Base-by-base conservation (phyloP, 2,797 vertebrate species). In the Botia almorhae region DNA sequence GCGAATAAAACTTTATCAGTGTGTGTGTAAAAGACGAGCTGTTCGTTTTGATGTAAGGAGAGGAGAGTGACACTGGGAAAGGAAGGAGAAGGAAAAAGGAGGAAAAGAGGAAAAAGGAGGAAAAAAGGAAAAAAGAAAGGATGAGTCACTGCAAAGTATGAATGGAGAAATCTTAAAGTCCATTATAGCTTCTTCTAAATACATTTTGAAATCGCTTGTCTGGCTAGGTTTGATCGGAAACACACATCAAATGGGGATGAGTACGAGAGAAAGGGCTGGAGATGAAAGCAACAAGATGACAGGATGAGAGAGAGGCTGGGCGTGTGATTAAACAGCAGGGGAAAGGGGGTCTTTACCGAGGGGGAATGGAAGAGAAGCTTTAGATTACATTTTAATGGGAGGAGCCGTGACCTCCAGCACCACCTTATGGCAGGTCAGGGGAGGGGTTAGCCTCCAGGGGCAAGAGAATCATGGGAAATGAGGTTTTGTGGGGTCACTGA, bases 361-460 rank as follows among this genome's bases (percentile, higher is more conserved):
- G 77, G 55, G 21, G 46, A 69, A 39, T 33, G 19, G 83, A 84
- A 81, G 80, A 68, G 55, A 75, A 79, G 78, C 83, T 86, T 90
- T 85, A 90, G 90, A 90, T 90, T 92, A 85, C 89, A 90, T 90
- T 92, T 89, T 91, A 90, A 92, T 89, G 78, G 85, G 79, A 73
- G 85, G 85, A 84, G 78, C 84, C 74, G 74, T 91, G 91, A 92
- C 83, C 91, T 85, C 84, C 87, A 88, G 91, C 90, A 69, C 82
- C 8, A 91, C 89, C 88, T 89, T 83, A 65, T 81, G 64, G 80
- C 75, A 84, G 88, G 90, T 87, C 87, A 87, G 87, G 75, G 82
- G 60, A 48, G 69, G 58, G 58, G 82, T 63, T 56, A 86, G 84
- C 79, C 82, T 78, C 51, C 48, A 64, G 84, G 85, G 80, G 85